Base-by-base conservation (phyloP, 2,888 invertebrate genomes). In the Anthophora plumipes region DNA sequence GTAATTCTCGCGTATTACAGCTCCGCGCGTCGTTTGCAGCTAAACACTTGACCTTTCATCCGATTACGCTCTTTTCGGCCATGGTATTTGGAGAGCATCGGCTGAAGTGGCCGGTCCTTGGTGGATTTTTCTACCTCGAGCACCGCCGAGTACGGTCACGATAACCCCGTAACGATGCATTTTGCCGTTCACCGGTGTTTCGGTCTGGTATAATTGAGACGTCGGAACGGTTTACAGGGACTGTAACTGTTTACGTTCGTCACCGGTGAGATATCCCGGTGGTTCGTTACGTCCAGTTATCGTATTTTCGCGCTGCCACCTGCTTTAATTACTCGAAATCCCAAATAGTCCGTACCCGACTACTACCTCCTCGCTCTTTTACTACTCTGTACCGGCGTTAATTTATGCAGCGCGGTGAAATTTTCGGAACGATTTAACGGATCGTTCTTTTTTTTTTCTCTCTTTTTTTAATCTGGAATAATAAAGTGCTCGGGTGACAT, bases 341-440 rank as follows among this genome's bases (percentile, higher is more conserved):
- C 20, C 0, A 8, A 74, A 31, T 7, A 46, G 57, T 59, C 64
- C 20, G 17, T n/a, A 1, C 14, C 4, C 9, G n/a, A 20, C 22
- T 17, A 31, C 41, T n/a, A 64, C 63, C 68, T 64, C 50, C 52
- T 69, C 50, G 69, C 59, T 52, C 52, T 76, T 59, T 52, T 64
- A 59, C 25, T 64, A 8, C 25, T 46, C 43, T 55, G 55, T 43
- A 17, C 43, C 37, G 14, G 6, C n/a, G 5, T 64, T 72, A 54
- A 74, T 77, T 63, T 52, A 50, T 59, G n/a, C 54, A 0, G 8
- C 9, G 11, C 6, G 43, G 4, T 43, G 41, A 37, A 9, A 41
- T 54, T 55, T 46, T 48, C 11, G 12, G 25, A 11, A 5, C n/a
- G n/a, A 25, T 39, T 52, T n/a, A 17, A 52, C 31, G 5, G 14